Evolutionary conservation across 1,140 invertebrate species (phyloP).

Genomic region (Drosophila fuyamai): DNA sequence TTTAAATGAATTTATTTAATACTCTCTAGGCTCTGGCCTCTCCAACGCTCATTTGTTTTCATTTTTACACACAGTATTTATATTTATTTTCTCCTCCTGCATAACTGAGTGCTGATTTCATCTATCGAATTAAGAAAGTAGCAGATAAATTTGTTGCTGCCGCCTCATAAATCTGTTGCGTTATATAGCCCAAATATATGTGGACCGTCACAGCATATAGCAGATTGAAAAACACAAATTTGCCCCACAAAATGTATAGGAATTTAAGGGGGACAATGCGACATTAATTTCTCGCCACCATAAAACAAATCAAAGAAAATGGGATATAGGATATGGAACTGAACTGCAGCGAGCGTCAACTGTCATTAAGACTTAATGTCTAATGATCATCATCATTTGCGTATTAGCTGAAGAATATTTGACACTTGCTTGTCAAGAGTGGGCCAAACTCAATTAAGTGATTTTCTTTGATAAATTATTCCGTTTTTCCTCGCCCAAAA

Average conservation of each 20-base stretch:
- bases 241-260: constrained; percentile 3
- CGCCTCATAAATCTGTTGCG: constrained; percentile 68
- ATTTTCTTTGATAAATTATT: constrained; percentile 36
- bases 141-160: constrained; percentile 54
- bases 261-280: constrained; percentile 27
- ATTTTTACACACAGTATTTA: constrained; percentile 41
- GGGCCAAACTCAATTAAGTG: constrained; percentile 52
- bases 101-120: constrained; percentile 76
- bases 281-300: constrained; percentile 31
- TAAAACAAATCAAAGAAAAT: constrained; percentile 49
- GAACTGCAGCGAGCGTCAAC: constrained; percentile 56
- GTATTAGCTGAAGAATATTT: constrained; percentile 31
- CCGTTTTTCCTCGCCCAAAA: constrained; percentile 12
- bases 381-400: constrained; percentile 59
- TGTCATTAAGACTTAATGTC: constrained; percentile 70
- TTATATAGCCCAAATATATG: constrained; percentile 25
- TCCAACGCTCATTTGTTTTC: constrained; percentile 42
- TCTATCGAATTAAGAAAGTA: constrained; percentile 81
- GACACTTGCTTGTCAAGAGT: constrained; percentile 33
- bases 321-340: constrained; percentile 14
- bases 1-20: constrained; percentile 62
- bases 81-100: constrained; percentile 18
- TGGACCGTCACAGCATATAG: constrained; percentile 3
- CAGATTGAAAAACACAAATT: constrained; percentile 34
- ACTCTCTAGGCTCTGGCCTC: constrained; percentile 12